phyloP scores from a whole-genome alignment of 2,888 invertebrate species.

The Drosophila hawaiiensis region DNA sequence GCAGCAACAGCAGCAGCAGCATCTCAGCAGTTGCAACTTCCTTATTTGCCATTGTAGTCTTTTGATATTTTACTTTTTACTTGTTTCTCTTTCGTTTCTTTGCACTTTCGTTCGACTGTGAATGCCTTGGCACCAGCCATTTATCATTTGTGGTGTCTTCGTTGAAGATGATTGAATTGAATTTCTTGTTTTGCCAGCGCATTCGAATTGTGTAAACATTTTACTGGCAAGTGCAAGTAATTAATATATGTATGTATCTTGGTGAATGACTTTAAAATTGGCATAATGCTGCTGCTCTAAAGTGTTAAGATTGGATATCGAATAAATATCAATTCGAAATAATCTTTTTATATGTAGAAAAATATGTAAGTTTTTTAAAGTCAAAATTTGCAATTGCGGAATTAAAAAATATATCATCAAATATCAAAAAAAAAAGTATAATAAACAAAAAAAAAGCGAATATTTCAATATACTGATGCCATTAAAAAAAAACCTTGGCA shows the following conservation, averaged over 20 bases:
- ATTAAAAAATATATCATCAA: background rate
- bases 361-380: background rate
- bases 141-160: conserved; percentile 38
- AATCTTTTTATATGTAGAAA: background rate
- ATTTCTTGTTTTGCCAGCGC: conserved; percentile 45
- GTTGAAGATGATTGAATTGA: conserved; percentile 50
- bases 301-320: conserved; percentile 16
- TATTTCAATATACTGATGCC: conserved; percentile 41
- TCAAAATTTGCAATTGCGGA: background rate
- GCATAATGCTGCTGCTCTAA: conserved; percentile 2
- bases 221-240: conserved; percentile 50
- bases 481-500: conserved; percentile 62
- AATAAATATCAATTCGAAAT: background rate
- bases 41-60: conserved; percentile 80
- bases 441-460: background rate
- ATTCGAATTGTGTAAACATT: conserved; percentile 52
- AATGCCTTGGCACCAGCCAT: conserved; percentile 26
- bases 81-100: conserved; percentile 25
- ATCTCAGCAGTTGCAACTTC: conserved; percentile 58
- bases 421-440: background rate
- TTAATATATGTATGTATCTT: conserved; percentile 35
- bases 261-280: conserved; percentile 37
- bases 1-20: conserved; percentile 38
- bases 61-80: conserved; percentile 50
- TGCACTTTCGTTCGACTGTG: conserved; percentile 39